Evolutionary conservation across 2,797 vertebrate species (phyloP).

Genomic region (Cichlasoma orientale): DNA sequence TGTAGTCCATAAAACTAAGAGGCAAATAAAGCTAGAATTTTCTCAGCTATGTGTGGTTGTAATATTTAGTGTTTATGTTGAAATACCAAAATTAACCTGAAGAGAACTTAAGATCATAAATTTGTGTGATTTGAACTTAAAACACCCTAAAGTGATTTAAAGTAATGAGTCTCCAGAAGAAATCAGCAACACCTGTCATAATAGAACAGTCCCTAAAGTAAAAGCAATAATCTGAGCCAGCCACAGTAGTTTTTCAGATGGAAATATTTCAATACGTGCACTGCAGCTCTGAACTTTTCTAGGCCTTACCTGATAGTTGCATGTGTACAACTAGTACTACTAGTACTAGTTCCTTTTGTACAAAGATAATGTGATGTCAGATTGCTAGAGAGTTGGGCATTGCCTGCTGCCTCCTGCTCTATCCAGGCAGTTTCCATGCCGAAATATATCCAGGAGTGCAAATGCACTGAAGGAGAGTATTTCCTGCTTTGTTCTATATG

Average conservation of each 20-base stretch:
- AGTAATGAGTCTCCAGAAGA: background rate
- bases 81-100: background rate
- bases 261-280: background rate
- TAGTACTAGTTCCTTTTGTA: too few relatives aligned
- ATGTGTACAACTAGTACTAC: too few relatives aligned
- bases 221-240: background rate
- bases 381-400: rapidly evolving
- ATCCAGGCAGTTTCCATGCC: background rate
- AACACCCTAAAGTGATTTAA: background rate
- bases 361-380: rapidly evolving
- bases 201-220: background rate
- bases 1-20: constrained; percentile 10
- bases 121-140: background rate
- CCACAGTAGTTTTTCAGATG: background rate
- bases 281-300: background rate
- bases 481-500: too few relatives aligned
- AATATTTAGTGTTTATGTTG: background rate
- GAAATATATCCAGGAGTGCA: background rate
- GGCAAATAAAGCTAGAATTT: background rate
- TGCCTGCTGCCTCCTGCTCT: background rate
- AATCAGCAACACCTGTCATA: background rate
- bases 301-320: background rate
- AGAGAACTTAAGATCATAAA: background rate
- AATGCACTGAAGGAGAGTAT: background rate
- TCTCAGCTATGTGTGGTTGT: background rate